A percentile compares a stretch with the other conserved stretches of the same genome.
phyloP scores from a whole-genome alignment of 2,113 vertebrate species.

The Leiothrix lutea region DNA sequence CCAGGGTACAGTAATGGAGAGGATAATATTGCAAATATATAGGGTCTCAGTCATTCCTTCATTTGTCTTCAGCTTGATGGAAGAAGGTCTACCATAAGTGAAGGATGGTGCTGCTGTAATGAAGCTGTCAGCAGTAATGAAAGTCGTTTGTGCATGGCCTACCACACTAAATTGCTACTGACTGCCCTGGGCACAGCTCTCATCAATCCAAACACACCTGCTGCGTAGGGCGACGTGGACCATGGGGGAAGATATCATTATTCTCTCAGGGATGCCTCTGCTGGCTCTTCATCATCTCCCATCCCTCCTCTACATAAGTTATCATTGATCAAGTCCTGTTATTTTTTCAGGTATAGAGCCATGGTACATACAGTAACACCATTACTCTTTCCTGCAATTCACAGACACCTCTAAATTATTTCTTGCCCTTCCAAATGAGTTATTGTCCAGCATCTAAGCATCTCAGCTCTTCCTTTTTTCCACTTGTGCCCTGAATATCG shows the following conservation, averaged over 20 bases:
- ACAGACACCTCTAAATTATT: slow-evolving; percentile 60
- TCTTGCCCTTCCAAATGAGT: slow-evolving; percentile 53
- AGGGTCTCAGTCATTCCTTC: slow-evolving; percentile 2
- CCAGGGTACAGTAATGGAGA: slow-evolving; percentile 33
- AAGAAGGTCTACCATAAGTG: slow-evolving; percentile 58
- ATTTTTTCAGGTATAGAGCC: slow-evolving; percentile 56
- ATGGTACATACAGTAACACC: slow-evolving; percentile 36
- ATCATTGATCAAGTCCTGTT: slow-evolving; percentile 68
- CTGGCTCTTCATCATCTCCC: slow-evolving; percentile 61
- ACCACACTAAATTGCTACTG: slow-evolving; percentile 62
- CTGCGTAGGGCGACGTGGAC: not conserved
- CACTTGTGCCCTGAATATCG: slow-evolving; percentile 10
- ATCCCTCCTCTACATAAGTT: not conserved
- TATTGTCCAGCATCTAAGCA: not conserved
- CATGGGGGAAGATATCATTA: slow-evolving; percentile 43
- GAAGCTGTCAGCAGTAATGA: slow-evolving; percentile 67
- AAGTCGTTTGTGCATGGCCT: slow-evolving; percentile 49
- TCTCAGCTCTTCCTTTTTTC: not conserved
- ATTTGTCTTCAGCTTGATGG: slow-evolving; percentile 55
- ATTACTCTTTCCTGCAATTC: slow-evolving; percentile 62
- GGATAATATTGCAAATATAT: slow-evolving; percentile 36
- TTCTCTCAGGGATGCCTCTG: slow-evolving; percentile 44
- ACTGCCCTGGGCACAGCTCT: slow-evolving; percentile 30
- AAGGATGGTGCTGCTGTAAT: slow-evolving; percentile 65
- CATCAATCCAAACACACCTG: slow-evolving; percentile 67